Conservation (phyloP, 1,140 invertebrate genomes). For the Drosophila ambigua region DNA sequence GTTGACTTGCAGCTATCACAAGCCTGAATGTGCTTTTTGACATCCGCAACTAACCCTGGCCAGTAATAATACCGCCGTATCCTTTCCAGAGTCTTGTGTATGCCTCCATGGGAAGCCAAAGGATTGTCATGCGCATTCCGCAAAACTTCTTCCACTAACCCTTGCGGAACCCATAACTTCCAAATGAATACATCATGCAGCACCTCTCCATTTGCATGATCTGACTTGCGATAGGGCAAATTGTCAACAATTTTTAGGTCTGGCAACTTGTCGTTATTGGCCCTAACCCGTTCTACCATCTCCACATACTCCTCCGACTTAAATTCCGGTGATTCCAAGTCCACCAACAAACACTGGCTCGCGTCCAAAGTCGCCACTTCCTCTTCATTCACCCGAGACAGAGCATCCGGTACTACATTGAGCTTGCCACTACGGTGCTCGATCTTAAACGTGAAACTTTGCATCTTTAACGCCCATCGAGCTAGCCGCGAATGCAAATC, state of each 20-base stretch:
- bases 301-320: not conserved
- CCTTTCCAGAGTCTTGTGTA: constrained; percentile 4
- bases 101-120: constrained; percentile 9
- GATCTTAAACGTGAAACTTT: constrained; percentile 6
- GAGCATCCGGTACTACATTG: not conserved
- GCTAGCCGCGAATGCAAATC: not conserved
- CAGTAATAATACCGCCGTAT: constrained; percentile 16
- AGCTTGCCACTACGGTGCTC: constrained; percentile 1
- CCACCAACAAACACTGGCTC: not conserved
- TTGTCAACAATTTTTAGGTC: not conserved
- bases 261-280: not conserved
- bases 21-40: constrained; percentile 2
- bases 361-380: not conserved
- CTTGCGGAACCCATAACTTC: constrained; percentile 18
- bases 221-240: not conserved
- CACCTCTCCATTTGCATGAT: not conserved
- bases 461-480: not conserved
- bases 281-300: not conserved
- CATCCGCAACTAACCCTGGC: constrained; percentile 16
- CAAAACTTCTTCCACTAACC: not conserved
- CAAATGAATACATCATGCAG: not conserved
- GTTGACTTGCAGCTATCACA: constrained; percentile 16
- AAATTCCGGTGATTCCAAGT: not conserved
- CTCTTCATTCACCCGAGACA: constrained; percentile 8
- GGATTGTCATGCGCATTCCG: constrained; percentile 7